phyloP scores from a whole-genome alignment of 2,888 invertebrate genomes.

The Halocaridina rubra region DNA sequence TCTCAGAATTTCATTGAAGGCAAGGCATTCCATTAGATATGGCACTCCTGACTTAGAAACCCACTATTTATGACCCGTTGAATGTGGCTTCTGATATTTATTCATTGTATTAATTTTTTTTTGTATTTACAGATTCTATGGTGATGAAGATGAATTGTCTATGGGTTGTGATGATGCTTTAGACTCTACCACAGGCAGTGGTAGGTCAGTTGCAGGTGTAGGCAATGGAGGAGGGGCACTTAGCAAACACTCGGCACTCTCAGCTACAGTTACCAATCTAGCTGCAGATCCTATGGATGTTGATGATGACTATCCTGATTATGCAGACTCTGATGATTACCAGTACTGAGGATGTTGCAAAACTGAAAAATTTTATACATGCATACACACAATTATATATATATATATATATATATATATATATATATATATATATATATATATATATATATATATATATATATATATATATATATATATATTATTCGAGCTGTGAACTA shows the following conservation, averaged over 20 bases:
- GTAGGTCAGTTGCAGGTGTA: conserved; percentile 9
- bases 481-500: neutral
- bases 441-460: too few relatives aligned
- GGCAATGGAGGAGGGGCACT: conserved; percentile 36
- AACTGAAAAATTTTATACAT: neutral
- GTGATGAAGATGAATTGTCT: conserved; percentile 62
- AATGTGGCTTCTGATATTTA: too few relatives aligned
- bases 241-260: conserved; percentile 57
- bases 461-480: too few relatives aligned
- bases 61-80: too few relatives aligned
- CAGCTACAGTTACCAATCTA: conserved; percentile 61
- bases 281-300: conserved; percentile 63
- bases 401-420: conserved; percentile 1
- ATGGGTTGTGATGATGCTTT: conserved; percentile 53
- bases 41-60: too few relatives aligned
- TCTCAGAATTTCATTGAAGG: too few relatives aligned
- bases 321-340: conserved; percentile 62
- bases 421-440: conserved; percentile 14
- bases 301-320: conserved; percentile 62
- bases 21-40: too few relatives aligned
- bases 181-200: conserved; percentile 21
- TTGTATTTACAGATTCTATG: conserved; percentile 61
- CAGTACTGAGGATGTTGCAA: conserved; percentile 52
- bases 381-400: too few relatives aligned
- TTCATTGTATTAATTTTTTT: too few relatives aligned